Conservation (phyloP, 1,140 invertebrate genomes). For the Apis laboriosa region DNA sequence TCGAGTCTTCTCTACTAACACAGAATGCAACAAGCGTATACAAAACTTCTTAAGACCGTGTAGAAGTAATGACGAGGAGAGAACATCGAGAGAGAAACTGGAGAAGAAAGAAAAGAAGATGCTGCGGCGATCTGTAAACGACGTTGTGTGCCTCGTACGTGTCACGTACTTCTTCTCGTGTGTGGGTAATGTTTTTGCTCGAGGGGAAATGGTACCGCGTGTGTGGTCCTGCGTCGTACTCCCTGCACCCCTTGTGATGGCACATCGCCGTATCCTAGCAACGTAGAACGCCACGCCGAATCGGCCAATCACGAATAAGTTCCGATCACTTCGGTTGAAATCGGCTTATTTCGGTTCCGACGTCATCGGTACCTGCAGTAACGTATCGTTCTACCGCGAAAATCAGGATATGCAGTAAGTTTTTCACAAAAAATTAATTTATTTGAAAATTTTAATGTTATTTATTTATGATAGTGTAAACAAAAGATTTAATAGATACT, state of each 20-base stretch:
- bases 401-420: neutral
- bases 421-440: neutral
- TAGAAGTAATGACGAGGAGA: conserved; percentile 47
- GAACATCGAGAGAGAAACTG: neutral
- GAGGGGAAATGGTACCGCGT: conserved; percentile 79
- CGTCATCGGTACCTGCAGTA: conserved; percentile 70
- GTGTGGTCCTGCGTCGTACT: conserved; percentile 76
- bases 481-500: neutral
- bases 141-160: conserved; percentile 54
- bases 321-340: conserved; percentile 62
- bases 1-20: conserved; percentile 16
- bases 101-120: neutral
- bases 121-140: conserved; percentile 35
- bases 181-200: conserved; percentile 79
- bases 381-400: conserved; percentile 53
- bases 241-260: conserved; percentile 65
- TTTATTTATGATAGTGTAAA: neutral
- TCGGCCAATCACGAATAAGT: conserved; percentile 70
- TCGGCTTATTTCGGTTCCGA: conserved; percentile 73
- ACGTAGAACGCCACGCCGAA: conserved; percentile 73
- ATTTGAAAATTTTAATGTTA: neutral
- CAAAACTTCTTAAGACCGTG: conserved; percentile 52
- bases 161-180: conserved; percentile 51
- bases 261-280: conserved; percentile 76
- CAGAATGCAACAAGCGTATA: conserved; percentile 43